Evolutionary conservation across 2,888 invertebrate species (phyloP).

Genomic region (Diabrotica balteata): DNA sequence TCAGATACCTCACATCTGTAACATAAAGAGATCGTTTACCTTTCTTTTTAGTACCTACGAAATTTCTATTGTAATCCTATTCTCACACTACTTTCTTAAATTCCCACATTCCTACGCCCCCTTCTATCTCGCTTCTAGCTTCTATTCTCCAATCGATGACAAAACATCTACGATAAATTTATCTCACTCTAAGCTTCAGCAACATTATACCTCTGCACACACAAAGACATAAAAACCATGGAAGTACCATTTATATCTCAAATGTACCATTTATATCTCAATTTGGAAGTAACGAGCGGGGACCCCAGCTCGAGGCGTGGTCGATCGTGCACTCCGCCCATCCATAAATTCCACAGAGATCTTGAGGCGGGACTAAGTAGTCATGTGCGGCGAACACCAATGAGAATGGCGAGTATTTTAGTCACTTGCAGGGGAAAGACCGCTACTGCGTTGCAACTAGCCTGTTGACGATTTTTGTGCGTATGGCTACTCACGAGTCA

Average conservation of each 20-base stretch:
- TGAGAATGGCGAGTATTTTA: slow-evolving; percentile 40
- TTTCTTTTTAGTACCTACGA: no score
- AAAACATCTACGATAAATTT: background rate
- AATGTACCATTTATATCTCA: slow-evolving; percentile 36
- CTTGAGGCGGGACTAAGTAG: background rate
- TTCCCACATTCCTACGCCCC: background rate
- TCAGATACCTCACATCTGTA: no score
- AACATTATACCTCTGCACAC: slow-evolving; percentile 1
- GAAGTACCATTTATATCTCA: slow-evolving; percentile 44
- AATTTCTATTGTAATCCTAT: no score
- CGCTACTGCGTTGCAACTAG: slow-evolving; percentile 33
- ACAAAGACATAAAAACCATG: slow-evolving; percentile 42
- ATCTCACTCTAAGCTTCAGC: slow-evolving; percentile 1
- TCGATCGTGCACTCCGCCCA: slow-evolving; percentile 22
- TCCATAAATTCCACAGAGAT: slow-evolving; percentile 4
- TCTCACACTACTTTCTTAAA: no score
- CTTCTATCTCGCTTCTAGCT: background rate
- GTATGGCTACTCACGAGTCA: slow-evolving; percentile 4
- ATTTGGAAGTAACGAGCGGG: slow-evolving; percentile 47
- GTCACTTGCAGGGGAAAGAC: slow-evolving; percentile 13
- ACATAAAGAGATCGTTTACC: no score
- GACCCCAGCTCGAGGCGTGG: slow-evolving; percentile 12
- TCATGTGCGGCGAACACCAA: slow-evolving; percentile 43
- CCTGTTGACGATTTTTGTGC: slow-evolving; percentile 24
- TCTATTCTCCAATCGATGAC: background rate